A percentile compares a stretch with the other conserved stretches of the same genome.
phyloP scores from a whole-genome alignment of 2,113 vertebrate species.

The Albula glossodonta region DNA sequence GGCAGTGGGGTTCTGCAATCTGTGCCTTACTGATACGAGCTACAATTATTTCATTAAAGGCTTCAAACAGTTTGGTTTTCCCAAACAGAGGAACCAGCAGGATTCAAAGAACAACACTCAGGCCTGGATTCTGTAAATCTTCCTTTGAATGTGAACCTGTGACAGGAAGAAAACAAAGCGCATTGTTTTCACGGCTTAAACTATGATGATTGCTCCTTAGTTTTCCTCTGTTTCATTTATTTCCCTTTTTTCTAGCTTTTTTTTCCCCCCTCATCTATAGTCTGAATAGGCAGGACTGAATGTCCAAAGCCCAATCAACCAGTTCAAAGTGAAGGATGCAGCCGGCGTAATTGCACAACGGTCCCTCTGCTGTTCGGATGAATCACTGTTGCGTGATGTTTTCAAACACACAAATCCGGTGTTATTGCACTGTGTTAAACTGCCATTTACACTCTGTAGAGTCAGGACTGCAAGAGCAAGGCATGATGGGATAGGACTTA shows the following conservation, averaged over 20 bases:
- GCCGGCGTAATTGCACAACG: too few species aligned
- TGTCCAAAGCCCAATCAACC: neutral
- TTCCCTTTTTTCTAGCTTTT: neutral
- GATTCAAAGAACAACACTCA: neutral
- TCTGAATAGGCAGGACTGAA: neutral
- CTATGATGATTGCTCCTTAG: neutral
- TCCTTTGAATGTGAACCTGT: neutral
- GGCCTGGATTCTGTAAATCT: neutral
- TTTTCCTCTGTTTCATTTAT: neutral
- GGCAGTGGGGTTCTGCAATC: neutral
- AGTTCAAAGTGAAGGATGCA: conserved; percentile 20
- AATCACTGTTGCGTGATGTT: too few species aligned
- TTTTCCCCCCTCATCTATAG: neutral
- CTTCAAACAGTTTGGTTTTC: neutral
- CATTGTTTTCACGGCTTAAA: neutral
- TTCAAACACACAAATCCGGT: too few species aligned
- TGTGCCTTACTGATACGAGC: conserved; percentile 7
- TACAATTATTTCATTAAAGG: neutral
- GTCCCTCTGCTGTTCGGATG: too few species aligned
- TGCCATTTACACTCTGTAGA: too few species aligned
- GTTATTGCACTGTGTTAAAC: too few species aligned
- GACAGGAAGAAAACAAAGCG: neutral
- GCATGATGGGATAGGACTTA: too few species aligned
- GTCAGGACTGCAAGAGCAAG: too few species aligned
- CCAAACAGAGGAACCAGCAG: neutral